A percentile compares a stretch with the other conserved stretches of the same genome.
Conservation (phyloP, 53 echinoderm and acorn worm genomes). For the Apostichopus leukothele region DNA sequence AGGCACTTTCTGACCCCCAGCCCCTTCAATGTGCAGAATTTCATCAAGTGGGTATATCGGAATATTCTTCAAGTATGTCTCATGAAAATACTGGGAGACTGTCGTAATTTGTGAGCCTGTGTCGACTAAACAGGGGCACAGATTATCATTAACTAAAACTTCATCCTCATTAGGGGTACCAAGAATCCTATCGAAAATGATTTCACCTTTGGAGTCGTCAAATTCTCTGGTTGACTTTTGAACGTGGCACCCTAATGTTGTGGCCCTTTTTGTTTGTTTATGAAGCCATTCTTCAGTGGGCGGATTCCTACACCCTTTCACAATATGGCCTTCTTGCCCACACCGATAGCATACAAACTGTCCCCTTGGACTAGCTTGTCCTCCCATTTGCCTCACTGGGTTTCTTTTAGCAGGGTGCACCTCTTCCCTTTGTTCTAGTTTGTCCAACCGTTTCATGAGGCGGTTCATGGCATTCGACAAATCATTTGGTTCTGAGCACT, state of each 20-base stretch:
- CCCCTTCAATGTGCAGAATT: background rate
- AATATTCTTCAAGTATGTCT: background rate
- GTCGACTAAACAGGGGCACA: background rate
- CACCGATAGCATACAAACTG: background rate
- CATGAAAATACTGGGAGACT: background rate
- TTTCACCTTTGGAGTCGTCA: background rate
- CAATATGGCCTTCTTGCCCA: slow-evolving; percentile 15
- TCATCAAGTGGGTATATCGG: background rate
- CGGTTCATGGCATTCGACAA: background rate
- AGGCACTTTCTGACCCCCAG: slow-evolving; percentile 41
- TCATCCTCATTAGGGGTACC: background rate
- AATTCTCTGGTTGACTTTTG: background rate
- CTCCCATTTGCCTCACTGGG: background rate
- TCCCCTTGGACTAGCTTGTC: background rate
- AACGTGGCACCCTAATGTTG: background rate
- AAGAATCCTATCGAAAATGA: background rate
- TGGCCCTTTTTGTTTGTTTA: too few species aligned
- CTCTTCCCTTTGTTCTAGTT: background rate
- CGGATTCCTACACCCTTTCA: background rate
- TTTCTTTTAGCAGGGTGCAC: too few species aligned
- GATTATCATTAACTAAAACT: background rate
- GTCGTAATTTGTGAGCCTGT: slow-evolving; percentile 15
- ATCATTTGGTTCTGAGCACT: background rate
- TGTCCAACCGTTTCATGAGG: background rate
- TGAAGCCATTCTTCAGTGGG: background rate